These are phyloP conservation scores for Onychomys torridus DNA, from an alignment of 2,797 vertebrate species.

Conservation along the genomic window DNA sequence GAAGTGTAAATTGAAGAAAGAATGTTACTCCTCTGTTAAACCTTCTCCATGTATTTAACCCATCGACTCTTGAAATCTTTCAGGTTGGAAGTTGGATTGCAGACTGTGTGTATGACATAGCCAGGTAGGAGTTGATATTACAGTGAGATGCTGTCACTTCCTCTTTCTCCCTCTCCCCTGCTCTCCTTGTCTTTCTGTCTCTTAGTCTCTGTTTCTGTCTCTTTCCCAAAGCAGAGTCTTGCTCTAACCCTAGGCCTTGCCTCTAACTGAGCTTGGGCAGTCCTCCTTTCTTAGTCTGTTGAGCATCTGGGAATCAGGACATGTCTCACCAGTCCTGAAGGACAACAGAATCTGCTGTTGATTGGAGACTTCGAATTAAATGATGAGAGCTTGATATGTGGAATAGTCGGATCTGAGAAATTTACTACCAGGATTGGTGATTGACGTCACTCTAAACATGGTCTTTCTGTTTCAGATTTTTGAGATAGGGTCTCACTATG, in stretches of 20 bases:
- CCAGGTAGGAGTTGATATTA: conserved; percentile 88
- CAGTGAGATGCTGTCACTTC: neutral
- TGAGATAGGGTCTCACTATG: neutral
- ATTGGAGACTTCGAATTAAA: neutral
- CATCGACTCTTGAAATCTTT: conserved; percentile 69
- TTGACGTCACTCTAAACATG: neutral
- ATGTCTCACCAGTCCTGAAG: neutral
- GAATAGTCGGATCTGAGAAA: neutral
- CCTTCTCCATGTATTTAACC: neutral
- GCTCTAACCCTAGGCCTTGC: neutral
- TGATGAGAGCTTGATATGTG: neutral
- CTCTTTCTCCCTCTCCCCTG: no score
- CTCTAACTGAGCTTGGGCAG: neutral
- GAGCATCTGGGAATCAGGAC: neutral
- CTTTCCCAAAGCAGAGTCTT: neutral
- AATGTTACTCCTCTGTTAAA: conserved; percentile 37
- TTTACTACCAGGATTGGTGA: neutral
- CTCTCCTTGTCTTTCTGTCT: neutral
- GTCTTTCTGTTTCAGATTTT: neutral
- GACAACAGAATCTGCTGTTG: neutral
- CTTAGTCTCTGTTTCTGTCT: neutral
- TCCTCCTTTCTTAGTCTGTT: neutral
- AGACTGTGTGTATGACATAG: conserved; percentile 94
- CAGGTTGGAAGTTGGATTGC: conserved; percentile 94
- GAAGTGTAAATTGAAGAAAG: conserved; percentile 33